A percentile compares a stretch with the other conserved stretches of the same genome.
phyloP scores from a whole-genome alignment of 2,113 vertebrate species.

The Muscicapa adusta region DNA sequence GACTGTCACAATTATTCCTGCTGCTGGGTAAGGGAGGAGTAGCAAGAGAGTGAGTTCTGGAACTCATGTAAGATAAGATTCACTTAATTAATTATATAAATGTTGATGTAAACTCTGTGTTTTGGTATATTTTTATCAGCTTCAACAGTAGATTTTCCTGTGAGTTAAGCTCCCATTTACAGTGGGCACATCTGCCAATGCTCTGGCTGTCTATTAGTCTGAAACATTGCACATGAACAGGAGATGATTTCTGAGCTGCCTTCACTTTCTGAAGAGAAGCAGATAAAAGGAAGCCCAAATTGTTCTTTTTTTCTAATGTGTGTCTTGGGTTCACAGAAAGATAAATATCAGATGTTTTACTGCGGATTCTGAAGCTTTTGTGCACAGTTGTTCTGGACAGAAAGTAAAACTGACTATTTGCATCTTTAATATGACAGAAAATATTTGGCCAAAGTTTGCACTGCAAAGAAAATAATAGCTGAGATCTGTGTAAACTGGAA shows the following conservation, averaged over 20 bases:
- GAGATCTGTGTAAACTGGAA: slow-evolving; percentile 36
- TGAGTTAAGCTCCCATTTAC: background rate
- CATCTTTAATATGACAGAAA: slow-evolving; percentile 14
- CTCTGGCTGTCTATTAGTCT: background rate
- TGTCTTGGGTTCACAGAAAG: background rate
- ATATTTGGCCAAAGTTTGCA: slow-evolving; percentile 2
- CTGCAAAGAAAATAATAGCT: slow-evolving; percentile 39
- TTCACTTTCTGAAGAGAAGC: background rate
- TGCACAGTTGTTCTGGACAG: background rate
- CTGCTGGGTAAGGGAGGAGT: background rate
- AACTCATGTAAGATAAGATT: background rate
- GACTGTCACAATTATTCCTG: background rate
- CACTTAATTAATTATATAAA: background rate
- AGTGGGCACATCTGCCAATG: background rate
- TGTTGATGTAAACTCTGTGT: background rate
- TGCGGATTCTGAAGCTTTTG: slow-evolving; percentile 1
- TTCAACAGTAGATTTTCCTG: background rate
- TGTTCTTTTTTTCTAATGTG: background rate
- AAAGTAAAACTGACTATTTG: slow-evolving; percentile 11
- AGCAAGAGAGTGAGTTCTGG: background rate
- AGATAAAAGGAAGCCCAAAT: background rate
- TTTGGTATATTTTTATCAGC: background rate
- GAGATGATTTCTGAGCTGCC: background rate
- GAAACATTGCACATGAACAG: background rate
- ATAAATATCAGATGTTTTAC: background rate